These are phyloP conservation scores for Malurus elegans DNA, from an alignment of 2,113 vertebrate genomes.

Conservation along the genomic window DNA sequence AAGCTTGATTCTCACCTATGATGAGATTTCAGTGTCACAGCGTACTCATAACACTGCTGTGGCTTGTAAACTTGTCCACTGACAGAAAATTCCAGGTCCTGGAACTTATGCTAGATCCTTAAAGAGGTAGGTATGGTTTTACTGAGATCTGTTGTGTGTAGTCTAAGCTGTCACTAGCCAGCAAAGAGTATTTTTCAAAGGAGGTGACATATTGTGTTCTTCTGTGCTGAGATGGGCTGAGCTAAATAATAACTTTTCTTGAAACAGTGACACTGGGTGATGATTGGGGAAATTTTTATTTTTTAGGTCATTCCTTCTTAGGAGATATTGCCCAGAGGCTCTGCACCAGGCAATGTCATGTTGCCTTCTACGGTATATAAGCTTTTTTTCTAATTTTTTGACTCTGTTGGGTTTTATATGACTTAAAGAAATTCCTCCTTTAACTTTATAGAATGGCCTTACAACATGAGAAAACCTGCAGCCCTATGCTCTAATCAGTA, in stretches of 20 bases:
- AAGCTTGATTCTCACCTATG: neutral
- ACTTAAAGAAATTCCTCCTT: neutral
- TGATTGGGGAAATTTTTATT: neutral
- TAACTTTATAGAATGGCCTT: neutral
- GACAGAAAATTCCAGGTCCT: neutral
- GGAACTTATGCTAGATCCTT: neutral
- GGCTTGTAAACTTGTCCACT: neutral
- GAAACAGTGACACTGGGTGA: neutral
- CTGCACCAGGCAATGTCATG: fast-evolving
- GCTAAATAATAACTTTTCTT: neutral
- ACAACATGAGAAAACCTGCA: neutral
- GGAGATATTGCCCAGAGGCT: neutral
- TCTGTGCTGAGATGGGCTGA: neutral
- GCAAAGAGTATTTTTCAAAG: neutral
- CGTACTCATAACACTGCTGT: neutral
- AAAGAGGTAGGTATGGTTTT: neutral
- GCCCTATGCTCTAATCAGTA: neutral
- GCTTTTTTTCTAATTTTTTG: neutral
- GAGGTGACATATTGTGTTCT: neutral
- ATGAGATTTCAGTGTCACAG: neutral
- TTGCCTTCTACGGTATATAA: neutral
- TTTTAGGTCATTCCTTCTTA: neutral
- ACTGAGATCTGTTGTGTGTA: neutral
- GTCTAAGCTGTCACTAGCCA: neutral
- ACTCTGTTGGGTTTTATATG: neutral